Evolutionary conservation across 2,797 vertebrate species (phyloP).

Genomic region (Sternotherus odoratus): DNA sequence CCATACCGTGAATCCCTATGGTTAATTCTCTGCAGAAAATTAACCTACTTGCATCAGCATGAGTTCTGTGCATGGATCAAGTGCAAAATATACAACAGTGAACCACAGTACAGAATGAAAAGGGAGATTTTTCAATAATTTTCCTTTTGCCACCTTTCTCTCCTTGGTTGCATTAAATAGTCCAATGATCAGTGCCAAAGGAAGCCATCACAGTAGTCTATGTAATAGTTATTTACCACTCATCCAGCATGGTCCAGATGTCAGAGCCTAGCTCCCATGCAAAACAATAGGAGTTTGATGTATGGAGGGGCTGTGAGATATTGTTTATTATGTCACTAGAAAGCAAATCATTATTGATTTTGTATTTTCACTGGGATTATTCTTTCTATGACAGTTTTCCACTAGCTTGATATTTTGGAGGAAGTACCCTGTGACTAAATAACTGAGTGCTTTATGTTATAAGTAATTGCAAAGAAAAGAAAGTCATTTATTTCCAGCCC

Average conservation of each 20-base stretch:
- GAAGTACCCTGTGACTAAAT: slow-evolving; percentile 55
- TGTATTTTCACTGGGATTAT: slow-evolving; percentile 21
- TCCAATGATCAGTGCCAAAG: neutral
- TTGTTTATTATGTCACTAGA: neutral
- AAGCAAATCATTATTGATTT: neutral
- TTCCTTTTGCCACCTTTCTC: neutral
- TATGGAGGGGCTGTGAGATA: neutral
- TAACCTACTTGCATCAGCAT: neutral
- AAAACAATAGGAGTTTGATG: neutral
- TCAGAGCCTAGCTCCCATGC: neutral
- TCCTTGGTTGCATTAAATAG: neutral
- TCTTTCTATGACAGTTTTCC: slow-evolving; percentile 44
- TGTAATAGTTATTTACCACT: neutral
- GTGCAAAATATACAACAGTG: neutral
- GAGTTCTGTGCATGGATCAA: neutral
- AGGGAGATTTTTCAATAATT: neutral
- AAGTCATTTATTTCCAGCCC: slow-evolving; percentile 56
- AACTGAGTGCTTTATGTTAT: slow-evolving; percentile 66
- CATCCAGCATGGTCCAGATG: neutral
- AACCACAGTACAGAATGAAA: neutral
- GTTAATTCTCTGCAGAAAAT: neutral
- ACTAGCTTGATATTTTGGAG: slow-evolving; percentile 62
- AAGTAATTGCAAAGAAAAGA: slow-evolving; percentile 71
- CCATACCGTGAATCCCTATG: neutral
- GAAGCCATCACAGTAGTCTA: neutral